Evolutionary conservation across 1,140 invertebrate genomes (phyloP).

Genomic region (Dreissena polymorpha): DNA sequence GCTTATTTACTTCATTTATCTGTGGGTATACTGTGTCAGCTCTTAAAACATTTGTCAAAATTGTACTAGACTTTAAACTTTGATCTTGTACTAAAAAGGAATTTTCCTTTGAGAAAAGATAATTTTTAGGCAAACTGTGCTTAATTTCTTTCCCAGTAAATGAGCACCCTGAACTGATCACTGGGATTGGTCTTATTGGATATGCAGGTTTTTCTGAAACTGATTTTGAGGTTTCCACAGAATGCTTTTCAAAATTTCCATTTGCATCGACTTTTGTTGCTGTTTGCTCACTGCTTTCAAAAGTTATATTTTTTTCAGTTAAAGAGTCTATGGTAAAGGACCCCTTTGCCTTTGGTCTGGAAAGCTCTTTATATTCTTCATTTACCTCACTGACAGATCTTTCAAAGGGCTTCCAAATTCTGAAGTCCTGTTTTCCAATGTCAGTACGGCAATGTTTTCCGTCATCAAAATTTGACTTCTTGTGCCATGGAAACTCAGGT

Average conservation of each 20-base stretch:
- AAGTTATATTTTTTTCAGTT: neutral
- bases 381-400: neutral
- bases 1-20: too few species aligned
- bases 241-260: constrained; percentile 12
- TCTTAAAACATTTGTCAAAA: too few species aligned
- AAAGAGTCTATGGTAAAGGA: neutral
- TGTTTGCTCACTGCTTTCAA: neutral
- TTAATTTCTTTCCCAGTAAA: neutral
- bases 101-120: too few species aligned
- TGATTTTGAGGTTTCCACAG: constrained; percentile 9
- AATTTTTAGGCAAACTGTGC: neutral
- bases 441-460: too few species aligned
- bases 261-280: constrained; percentile 5
- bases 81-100: too few species aligned
- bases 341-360: neutral
- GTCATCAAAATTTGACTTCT: too few species aligned
- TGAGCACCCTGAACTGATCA: constrained; percentile 20
- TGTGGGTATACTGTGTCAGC: too few species aligned
- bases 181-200: constrained; percentile 42
- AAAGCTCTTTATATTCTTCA: neutral
- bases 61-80: too few species aligned
- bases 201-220: constrained; percentile 15
- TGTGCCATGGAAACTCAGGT: neutral
- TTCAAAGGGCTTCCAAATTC: constrained; percentile 49
- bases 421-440: neutral